These are phyloP conservation scores for Thysanoteuthis rhombus DNA, from an alignment of 2,888 invertebrate genomes.

Conservation along the genomic window DNA sequence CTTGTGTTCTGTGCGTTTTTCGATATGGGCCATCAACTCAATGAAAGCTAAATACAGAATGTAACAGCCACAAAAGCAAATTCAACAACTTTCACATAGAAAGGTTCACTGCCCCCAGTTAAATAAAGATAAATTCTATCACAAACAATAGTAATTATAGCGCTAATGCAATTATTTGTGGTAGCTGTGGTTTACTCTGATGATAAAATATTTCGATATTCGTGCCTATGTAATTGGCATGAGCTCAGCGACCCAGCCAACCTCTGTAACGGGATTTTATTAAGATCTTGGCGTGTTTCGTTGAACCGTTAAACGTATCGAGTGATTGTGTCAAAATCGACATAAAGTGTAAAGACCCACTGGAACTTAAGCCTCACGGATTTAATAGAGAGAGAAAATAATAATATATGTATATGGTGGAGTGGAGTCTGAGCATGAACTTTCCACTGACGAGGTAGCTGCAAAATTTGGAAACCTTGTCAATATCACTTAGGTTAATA, in stretches of 20 bases:
- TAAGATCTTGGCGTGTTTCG: background rate
- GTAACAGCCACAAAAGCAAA: no score
- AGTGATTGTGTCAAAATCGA: background rate
- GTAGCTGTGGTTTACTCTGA: no score
- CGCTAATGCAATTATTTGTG: no score
- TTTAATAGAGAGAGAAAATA: background rate
- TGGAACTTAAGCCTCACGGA: background rate
- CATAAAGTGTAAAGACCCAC: background rate
- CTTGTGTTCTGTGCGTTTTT: no score
- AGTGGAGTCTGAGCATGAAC: background rate
- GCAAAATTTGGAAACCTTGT: background rate
- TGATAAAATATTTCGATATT: background rate
- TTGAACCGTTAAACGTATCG: background rate
- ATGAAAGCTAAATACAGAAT: no score
- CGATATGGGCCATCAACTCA: no score
- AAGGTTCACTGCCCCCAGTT: no score
- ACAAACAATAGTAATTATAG: no score
- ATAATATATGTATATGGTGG: background rate
- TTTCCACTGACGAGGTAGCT: background rate
- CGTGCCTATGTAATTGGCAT: background rate
- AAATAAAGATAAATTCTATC: no score
- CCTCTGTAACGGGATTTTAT: background rate
- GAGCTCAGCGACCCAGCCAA: background rate
- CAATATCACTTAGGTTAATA: slow-evolving; percentile 12
- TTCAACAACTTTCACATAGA: no score